Conservation (phyloP, 2,888 invertebrate genomes). For the Hyles lineata region DNA sequence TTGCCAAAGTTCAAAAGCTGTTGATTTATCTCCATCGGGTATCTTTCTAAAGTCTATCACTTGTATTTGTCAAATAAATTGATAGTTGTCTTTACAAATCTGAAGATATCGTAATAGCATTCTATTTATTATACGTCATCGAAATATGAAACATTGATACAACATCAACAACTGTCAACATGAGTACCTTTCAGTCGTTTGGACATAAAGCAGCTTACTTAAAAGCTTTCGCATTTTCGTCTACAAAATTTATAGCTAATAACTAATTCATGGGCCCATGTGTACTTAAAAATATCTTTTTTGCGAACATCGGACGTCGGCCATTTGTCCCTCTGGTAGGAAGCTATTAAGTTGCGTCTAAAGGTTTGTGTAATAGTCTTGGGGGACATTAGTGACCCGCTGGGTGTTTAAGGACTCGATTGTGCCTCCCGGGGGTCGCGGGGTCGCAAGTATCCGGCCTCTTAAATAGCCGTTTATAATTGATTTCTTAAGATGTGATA, state of each 20-base stretch:
- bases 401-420: constrained; percentile 65
- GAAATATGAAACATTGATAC: background rate
- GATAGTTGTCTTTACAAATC: no score
- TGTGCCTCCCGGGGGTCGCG: constrained; percentile 60
- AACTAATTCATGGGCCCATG: constrained; percentile 31
- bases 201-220: background rate
- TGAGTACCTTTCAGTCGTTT: background rate
- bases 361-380: constrained; percentile 71
- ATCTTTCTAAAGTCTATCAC: no score
- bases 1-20: no score
- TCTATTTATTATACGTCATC: no score
- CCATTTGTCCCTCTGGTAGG: constrained; percentile 53
- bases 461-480: constrained; percentile 53
- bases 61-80: no score
- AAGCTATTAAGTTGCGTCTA: constrained; percentile 69
- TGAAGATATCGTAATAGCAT: no score
- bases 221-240: constrained; percentile 14
- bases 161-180: background rate
- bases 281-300: constrained; percentile 26
- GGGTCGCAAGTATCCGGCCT: constrained; percentile 55
- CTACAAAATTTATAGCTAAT: constrained; percentile 6
- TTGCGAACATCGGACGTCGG: constrained; percentile 26
- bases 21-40: no score
- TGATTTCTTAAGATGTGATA: constrained; percentile 45
- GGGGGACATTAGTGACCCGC: constrained; percentile 71